Evolutionary conservation across 2,888 invertebrate genomes (phyloP).

Genomic region (Allophyes oxyacanthae): DNA sequence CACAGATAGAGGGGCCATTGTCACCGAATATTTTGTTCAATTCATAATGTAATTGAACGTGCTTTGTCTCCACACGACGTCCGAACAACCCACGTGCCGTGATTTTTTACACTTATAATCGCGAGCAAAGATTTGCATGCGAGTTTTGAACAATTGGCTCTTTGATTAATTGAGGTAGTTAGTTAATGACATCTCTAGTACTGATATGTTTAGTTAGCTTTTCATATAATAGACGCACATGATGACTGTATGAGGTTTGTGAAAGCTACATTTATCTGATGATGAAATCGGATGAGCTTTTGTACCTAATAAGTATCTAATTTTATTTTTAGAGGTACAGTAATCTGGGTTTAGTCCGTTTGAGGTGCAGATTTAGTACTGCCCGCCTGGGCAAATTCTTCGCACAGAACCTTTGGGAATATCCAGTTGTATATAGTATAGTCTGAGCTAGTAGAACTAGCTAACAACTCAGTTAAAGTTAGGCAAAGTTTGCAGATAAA

Average conservation of each 20-base stretch:
- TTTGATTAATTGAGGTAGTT: constrained; percentile 5
- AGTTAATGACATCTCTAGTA: constrained; percentile 1
- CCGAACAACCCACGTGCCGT: constrained; percentile 26
- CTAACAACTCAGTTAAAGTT: too few species aligned
- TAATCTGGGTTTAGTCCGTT: too few species aligned
- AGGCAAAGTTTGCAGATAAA: too few species aligned
- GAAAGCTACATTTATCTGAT: not conserved
- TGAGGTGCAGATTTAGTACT: too few species aligned
- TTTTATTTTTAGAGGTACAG: too few species aligned
- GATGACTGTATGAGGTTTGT: not conserved
- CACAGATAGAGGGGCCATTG: constrained; percentile 39
- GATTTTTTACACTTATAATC: constrained; percentile 27
- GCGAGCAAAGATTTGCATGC: constrained; percentile 7
- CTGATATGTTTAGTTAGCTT: not conserved
- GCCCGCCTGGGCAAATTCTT: too few species aligned
- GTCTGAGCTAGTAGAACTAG: too few species aligned
- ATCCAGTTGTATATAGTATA: too few species aligned
- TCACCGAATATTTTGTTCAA: constrained; percentile 53
- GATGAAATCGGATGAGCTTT: not conserved
- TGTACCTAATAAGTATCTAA: too few species aligned
- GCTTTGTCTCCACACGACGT: constrained; percentile 34
- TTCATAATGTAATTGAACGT: constrained; percentile 39
- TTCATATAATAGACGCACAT: constrained; percentile 3
- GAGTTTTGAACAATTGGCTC: not conserved
- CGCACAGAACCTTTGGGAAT: too few species aligned